These are phyloP conservation scores for Brenthis daphne DNA, from an alignment of 2,888 invertebrate genomes.

Conservation along the genomic window DNA sequence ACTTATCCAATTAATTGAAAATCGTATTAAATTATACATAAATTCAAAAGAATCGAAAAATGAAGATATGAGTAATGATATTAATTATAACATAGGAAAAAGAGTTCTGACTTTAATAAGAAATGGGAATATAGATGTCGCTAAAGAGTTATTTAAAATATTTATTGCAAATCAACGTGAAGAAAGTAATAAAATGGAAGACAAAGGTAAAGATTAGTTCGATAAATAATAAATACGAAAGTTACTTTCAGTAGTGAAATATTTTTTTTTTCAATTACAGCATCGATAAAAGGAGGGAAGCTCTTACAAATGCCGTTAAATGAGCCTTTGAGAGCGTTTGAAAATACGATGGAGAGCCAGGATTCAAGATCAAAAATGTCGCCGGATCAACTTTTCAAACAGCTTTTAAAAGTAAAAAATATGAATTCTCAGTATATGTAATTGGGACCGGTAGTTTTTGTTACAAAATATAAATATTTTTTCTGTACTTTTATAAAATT, in stretches of 20 bases:
- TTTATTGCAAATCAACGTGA: conserved; percentile 50
- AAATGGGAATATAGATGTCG: conserved; percentile 57
- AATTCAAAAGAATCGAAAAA: conserved; percentile 52
- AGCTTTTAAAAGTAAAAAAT: conserved; percentile 55
- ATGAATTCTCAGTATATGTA: conserved; percentile 40
- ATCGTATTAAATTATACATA: conserved; percentile 58
- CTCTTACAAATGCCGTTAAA: conserved; percentile 10
- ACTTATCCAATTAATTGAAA: conserved; percentile 65
- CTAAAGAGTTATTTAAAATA: conserved; percentile 63
- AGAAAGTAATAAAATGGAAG: conserved; percentile 7
- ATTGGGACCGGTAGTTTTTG: background rate
- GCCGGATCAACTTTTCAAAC: conserved; percentile 56
- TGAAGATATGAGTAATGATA: conserved; percentile 46
- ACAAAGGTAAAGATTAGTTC: conserved; percentile 23
- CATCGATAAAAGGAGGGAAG: background rate
- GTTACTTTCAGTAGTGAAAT: background rate
- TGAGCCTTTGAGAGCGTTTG: conserved; percentile 32
- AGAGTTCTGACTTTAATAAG: conserved; percentile 58
- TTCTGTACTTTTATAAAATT: conserved; percentile 32
- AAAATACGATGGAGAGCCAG: conserved; percentile 47
- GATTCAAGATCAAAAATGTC: conserved; percentile 27
- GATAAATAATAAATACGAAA: background rate
- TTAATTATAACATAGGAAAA: conserved; percentile 61
- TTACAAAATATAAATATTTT: background rate
- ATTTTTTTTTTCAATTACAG: background rate